Evolutionary conservation across 2,888 invertebrate species (phyloP).

Genomic region (Nomada lathburiana): DNA sequence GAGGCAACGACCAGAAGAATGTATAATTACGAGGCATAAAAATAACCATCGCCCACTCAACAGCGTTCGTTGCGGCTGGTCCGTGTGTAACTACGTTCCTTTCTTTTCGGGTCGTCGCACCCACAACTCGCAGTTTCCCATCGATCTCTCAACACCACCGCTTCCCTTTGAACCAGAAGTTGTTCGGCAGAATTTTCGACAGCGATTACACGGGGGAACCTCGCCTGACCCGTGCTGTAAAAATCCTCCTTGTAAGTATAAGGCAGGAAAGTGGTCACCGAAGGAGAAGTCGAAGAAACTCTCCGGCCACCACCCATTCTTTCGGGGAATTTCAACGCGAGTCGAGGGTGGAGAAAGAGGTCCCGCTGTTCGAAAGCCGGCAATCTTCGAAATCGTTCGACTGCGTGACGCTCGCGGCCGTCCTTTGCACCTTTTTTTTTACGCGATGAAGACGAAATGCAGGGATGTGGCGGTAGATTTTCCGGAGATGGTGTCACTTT

Average conservation of each 20-base stretch:
- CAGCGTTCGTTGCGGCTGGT: conserved; percentile 55
- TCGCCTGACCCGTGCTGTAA: conserved; percentile 61
- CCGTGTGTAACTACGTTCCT: conserved; percentile 38
- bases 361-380: conserved; percentile 9
- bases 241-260: conserved; percentile 65
- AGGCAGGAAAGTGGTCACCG: conserved; percentile 45
- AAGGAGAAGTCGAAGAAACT: conserved; percentile 50
- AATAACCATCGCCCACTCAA: conserved; percentile 82
- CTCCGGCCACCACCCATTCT: background rate
- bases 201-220: conserved; percentile 64
- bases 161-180: conserved; percentile 13
- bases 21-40: conserved; percentile 84
- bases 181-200: conserved; percentile 59
- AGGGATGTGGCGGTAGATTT: background rate
- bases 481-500: background rate
- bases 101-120: conserved; percentile 78
- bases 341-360: conserved; percentile 43
- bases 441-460: conserved; percentile 13
- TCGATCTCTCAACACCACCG: conserved; percentile 75
- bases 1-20: conserved; percentile 77
- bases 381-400: conserved; percentile 51
- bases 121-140: conserved; percentile 80
- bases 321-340: conserved; percentile 57
- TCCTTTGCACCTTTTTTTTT: conserved; percentile 57
- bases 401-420: conserved; percentile 52